Base-by-base conservation (phyloP, 2,888 invertebrate species). In the Dicranocentrus wangi region DNA sequence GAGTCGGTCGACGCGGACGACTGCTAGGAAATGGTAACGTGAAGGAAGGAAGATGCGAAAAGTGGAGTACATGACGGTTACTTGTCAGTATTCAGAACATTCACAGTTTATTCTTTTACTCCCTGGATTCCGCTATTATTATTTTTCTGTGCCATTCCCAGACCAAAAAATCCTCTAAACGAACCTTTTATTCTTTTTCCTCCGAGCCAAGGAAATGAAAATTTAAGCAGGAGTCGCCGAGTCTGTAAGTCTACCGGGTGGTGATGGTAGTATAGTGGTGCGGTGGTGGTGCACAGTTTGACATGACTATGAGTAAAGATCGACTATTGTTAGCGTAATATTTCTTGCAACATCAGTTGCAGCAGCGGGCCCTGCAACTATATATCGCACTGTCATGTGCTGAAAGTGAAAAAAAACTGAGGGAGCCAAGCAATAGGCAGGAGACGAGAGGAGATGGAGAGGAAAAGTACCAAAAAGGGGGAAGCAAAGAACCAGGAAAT, bases 401-500 rank as follows among this genome's bases (percentile, higher is more conserved):
- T 51, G 51, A 51, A 51, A 51, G 51, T 51, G 51, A 51, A 51
- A 25, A 55, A 39, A 39, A 5, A 25, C 55, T 25, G 7, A 8
- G 39, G 55, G 25, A 25, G 55, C 55, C 23, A 55, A 55, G 25
- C 25, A 39, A 39, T 39, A 39, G 13, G 39, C 39, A 13, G 7
- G 39, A 39, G 39, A 13, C 7, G 39, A 39, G 13, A 39, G 39
- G 39, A 39, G 39, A 8, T 39, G 39, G n/a, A 13, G 13, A 25
- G 25, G 13, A 13, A n/a, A n/a, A n/a, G 13, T 5, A 3, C 3
- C 3, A 53, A 53, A 8, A 2, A 25, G n/a, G 19, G 47, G 2
- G n/a, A 47, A 47, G 47, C 55, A 19, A 55, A 25, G 55, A 55
- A 55, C 55, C 55, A 55, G 55, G 55, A 55, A 55, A 25, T 25